Evolutionary conservation across 2,113 vertebrate genomes (phyloP).

Genomic region (Crocuta crocuta): DNA sequence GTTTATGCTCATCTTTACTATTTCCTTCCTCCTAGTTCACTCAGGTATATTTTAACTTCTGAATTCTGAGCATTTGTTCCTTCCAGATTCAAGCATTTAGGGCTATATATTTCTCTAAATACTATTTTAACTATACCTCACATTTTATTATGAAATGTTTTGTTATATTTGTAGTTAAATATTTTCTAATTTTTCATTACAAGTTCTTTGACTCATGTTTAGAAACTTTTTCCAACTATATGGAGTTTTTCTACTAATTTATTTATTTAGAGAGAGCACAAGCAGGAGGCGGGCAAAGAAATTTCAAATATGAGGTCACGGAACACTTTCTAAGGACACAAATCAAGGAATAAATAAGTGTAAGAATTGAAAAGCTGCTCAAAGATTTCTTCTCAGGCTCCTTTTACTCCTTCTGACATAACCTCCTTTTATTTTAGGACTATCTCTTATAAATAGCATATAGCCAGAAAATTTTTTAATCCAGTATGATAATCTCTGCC

Average conservation of each 20-base stretch:
- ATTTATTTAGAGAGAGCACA: no score
- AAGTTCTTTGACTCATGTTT: not conserved
- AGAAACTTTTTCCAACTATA: not conserved
- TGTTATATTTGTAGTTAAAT: not conserved
- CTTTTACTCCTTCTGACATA: not conserved
- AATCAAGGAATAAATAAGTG: not conserved
- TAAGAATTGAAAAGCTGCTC: not conserved
- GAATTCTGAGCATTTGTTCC: not conserved
- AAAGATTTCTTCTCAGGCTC: not conserved
- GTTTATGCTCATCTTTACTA: not conserved
- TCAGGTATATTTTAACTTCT: not conserved
- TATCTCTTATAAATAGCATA: not conserved
- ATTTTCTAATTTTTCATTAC: slow-evolving; percentile 8
- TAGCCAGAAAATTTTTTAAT: not conserved
- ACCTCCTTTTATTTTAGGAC: not conserved
- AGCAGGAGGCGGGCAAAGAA: no score
- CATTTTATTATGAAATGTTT: not conserved
- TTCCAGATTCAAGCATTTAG: not conserved
- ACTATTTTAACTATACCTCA: not conserved
- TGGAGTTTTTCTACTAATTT: not conserved
- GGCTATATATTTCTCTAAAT: not conserved
- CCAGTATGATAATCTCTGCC: not conserved
- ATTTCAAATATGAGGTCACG: not conserved
- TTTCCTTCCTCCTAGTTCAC: not conserved
- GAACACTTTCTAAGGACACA: not conserved